Conservation (phyloP, 2,888 invertebrate genomes). For the Rotaria socialis region DNA sequence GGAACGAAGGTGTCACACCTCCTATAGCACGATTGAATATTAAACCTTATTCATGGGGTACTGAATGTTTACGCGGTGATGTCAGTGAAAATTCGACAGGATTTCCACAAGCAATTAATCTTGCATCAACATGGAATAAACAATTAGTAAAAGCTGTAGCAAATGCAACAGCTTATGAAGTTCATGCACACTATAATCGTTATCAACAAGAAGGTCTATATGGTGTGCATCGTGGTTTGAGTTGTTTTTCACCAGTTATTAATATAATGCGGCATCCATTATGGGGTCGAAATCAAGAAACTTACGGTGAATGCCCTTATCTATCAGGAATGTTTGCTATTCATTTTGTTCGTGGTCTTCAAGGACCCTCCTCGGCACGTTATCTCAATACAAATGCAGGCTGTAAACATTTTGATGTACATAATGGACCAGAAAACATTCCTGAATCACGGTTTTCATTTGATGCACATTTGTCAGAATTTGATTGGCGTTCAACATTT, state of each 20-base stretch:
- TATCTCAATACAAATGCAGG: conserved; percentile 55
- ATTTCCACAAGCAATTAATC: conserved; percentile 55
- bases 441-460: conserved; percentile 49
- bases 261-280: conserved; percentile 58
- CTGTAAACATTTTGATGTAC: conserved; percentile 56
- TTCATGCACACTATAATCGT: conserved; percentile 50
- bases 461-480: conserved; percentile 47
- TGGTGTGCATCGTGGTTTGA: conserved; percentile 51
- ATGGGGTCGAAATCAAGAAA: conserved; percentile 57
- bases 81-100: conserved; percentile 54
- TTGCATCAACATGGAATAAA: conserved; percentile 52
- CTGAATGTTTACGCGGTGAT: conserved; percentile 56
- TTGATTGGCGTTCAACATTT: conserved; percentile 39
- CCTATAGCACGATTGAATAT: conserved; percentile 53
- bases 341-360: conserved; percentile 54
- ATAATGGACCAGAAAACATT: conserved; percentile 56
- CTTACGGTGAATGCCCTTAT: conserved; percentile 53
- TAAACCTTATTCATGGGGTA: conserved; percentile 54
- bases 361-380: conserved; percentile 50
- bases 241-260: conserved; percentile 56
- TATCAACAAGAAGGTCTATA: conserved; percentile 47
- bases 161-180: conserved; percentile 49
- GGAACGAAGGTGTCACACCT: conserved; percentile 51
- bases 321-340: conserved; percentile 52
- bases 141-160: conserved; percentile 49